A percentile compares a stretch with the other conserved stretches of the same genome.
These are phyloP conservation scores for Dreissena rostriformis DNA, from an alignment of 1,140 invertebrate species.

Conservation along the genomic window DNA sequence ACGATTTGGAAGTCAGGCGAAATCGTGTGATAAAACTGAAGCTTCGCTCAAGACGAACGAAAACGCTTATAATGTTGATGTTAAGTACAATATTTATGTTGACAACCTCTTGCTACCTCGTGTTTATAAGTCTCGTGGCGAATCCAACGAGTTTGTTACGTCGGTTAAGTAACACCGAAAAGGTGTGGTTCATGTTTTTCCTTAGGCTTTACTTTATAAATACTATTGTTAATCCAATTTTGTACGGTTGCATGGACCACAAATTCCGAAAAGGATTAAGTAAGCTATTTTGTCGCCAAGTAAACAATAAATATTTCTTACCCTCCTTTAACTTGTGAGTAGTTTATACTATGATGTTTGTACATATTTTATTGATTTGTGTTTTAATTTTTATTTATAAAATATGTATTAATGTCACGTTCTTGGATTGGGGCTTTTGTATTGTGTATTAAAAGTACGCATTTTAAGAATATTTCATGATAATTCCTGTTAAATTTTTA, in stretches of 20 bases:
- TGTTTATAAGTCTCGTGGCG: background rate
- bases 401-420: no score
- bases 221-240: background rate
- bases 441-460: no score
- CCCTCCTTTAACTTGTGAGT: no score
- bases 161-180: background rate
- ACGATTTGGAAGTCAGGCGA: background rate
- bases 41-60: background rate
- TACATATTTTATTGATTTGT: no score
- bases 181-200: slow-evolving; percentile 18
- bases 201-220: slow-evolving; percentile 19
- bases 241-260: background rate
- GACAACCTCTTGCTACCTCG: slow-evolving; percentile 1
- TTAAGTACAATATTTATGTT: background rate
- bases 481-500: no score
- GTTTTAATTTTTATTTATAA: no score
- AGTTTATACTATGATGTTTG: no score
- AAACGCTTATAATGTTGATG: background rate
- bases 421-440: no score
- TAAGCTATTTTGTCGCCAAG: background rate
- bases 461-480: no score
- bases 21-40: background rate
- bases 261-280: background rate
- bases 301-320: no score
- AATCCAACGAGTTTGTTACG: background rate